Base-by-base conservation (phyloP, 2,113 vertebrate genomes). In the Naja naja region DNA sequence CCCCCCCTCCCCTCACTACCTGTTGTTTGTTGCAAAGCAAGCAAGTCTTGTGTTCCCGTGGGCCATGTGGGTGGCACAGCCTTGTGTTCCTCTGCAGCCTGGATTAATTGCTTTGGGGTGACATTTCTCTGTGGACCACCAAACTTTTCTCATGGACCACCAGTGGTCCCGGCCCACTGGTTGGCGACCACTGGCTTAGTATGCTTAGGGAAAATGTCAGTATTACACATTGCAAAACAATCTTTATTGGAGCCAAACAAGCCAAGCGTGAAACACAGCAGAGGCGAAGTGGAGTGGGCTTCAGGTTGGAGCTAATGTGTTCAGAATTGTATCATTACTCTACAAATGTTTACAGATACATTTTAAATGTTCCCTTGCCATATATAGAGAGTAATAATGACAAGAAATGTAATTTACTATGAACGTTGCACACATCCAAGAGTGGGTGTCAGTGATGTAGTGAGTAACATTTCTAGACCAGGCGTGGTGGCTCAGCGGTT, bases 261-360 rank as follows among this genome's bases (percentile, higher is more conserved):
- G 4, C 27, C 11, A 1, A 64, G 27, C n/a, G 23, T n/a, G 60
- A 0, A 5, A 8, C 39, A 0, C 0, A 20, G 14, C 12, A 52
- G 86, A 23, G 10, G 47, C 23, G n/a, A n/a, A 16, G 43, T 22
- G 1, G 10, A 47, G 23, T 87, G 43, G 85, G 85, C 23, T 49
- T 30, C 47, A 47, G 8, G 11, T 5, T 27, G 10, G 47, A 87
- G 47, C 49, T 18, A 52, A n/a, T 7, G 27, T n/a, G 27, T 18
- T 52, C 49, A 87, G 47, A 30, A 30, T 30, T 6, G 2, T 20
- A 30, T 23, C 5, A 39, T 45, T 85, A 18, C 25, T 60, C 25
- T 60, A 60, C 30, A 30, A 64, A 85, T 22, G 85, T 47, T 85
- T 22, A 11, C 7, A 85, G 18, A 85, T 85, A 8, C 2, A 3